A percentile compares a stretch with the other conserved stretches of the same genome.
Conservation (phyloP, 2,888 invertebrate species). For the Mythimna pallens region DNA sequence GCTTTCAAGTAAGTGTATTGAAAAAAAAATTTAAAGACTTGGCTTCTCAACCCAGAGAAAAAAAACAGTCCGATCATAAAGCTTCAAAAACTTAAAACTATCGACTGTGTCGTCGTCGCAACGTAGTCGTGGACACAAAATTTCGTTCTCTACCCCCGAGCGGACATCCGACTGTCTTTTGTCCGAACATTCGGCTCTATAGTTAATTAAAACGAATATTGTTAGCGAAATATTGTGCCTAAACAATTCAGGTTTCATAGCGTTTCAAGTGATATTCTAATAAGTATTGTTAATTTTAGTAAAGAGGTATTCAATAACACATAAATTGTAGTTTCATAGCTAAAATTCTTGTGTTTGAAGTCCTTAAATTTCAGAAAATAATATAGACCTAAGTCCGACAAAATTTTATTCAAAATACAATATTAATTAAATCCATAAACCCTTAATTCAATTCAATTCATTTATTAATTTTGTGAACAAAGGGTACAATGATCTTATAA, state of each 20-base stretch:
- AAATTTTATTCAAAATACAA: neutral
- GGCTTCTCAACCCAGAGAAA: too few relatives aligned
- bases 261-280: slow-evolving; percentile 19
- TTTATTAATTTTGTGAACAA: too few relatives aligned
- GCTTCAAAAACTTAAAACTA: neutral
- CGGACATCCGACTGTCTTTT: slow-evolving; percentile 83
- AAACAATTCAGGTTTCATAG: slow-evolving; percentile 47
- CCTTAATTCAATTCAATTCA: too few relatives aligned
- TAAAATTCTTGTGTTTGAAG: neutral
- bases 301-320: neutral
- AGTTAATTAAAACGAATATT: slow-evolving; percentile 87
- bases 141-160: slow-evolving; percentile 62
- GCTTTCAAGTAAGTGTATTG: too few relatives aligned
- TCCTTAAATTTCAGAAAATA: neutral
- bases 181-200: slow-evolving; percentile 78
- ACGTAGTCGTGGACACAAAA: slow-evolving; percentile 62
- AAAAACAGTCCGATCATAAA: too few relatives aligned
- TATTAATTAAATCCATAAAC: neutral
- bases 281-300: slow-evolving; percentile 17
- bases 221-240: slow-evolving; percentile 66
- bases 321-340: neutral
- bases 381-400: neutral
- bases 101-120: slow-evolving; percentile 52
- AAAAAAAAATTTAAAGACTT: too few relatives aligned
- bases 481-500: too few relatives aligned